A percentile compares a stretch with the other conserved stretches of the same genome.
These are phyloP conservation scores for Ips nitidus DNA, from an alignment of 1,140 invertebrate genomes.

Conservation along the genomic window DNA sequence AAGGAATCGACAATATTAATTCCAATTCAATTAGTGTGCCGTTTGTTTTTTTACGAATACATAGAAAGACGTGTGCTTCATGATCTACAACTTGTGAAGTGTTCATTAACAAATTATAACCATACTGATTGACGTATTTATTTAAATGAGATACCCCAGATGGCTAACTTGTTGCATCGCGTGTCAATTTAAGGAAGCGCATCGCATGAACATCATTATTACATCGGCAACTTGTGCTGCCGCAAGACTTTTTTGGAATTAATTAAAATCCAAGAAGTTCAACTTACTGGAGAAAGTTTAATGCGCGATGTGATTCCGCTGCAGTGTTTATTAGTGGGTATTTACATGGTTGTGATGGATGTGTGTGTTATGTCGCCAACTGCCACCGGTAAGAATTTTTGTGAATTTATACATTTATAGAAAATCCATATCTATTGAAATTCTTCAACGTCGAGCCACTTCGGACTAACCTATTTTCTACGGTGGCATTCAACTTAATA, in stretches of 20 bases:
- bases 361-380: conserved; percentile 12
- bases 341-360: conserved; percentile 15
- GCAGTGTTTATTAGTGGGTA: neutral
- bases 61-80: too few relatives aligned
- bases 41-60: too few relatives aligned
- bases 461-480: too few relatives aligned
- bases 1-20: too few relatives aligned
- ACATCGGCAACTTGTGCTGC: neutral
- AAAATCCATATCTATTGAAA: too few relatives aligned
- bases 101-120: neutral
- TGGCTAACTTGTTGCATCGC: conserved; percentile 2
- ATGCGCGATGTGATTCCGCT: neutral
- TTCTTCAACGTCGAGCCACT: too few relatives aligned
- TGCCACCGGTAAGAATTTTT: conserved; percentile 12
- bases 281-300: neutral
- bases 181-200: neutral
- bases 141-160: conserved; percentile 1
- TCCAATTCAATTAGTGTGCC: too few relatives aligned
- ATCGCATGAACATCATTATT: conserved; percentile 1
- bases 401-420: neutral
- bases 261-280: conserved; percentile 1
- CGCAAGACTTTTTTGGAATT: conserved; percentile 10
- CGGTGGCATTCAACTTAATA: too few relatives aligned
- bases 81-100: neutral
- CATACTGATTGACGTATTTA: neutral